Percentiles rank a stretch among this genome's conserved stretches.
Conservation (phyloP, 2,113 vertebrate species). For the Dryoscopus gambensis region DNA sequence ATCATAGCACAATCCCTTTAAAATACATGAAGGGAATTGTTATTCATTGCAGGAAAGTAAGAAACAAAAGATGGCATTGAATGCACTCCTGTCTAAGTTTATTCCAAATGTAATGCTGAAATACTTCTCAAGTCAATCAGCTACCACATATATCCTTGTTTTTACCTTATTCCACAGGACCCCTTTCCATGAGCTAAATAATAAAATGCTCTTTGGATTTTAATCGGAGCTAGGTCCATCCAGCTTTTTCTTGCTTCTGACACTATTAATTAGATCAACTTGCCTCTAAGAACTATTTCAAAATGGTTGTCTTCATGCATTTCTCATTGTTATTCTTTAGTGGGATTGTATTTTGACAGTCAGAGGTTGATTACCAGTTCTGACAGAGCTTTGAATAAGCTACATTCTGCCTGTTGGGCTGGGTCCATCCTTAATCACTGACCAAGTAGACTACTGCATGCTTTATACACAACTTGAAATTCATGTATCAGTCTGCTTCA, state of each 20-base stretch:
- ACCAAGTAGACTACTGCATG: constrained; percentile 5
- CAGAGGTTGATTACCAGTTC: constrained; percentile 55
- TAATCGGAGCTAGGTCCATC: constrained; percentile 26
- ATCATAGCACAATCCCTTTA: neutral
- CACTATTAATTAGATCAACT: constrained; percentile 65
- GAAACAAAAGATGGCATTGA: neutral
- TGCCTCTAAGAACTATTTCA: constrained; percentile 29
- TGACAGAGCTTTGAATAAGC: constrained; percentile 47
- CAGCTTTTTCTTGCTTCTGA: constrained; percentile 61
- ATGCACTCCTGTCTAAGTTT: neutral
- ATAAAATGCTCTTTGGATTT: constrained; percentile 39
- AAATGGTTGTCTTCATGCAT: constrained; percentile 31
- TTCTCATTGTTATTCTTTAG: constrained; percentile 40
- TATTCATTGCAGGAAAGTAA: neutral
- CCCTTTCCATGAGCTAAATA: neutral
- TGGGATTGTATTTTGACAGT: constrained; percentile 60
- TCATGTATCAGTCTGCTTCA: constrained; percentile 30
- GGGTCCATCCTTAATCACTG: constrained; percentile 44
- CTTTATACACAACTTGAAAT: constrained; percentile 20
- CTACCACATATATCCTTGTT: neutral
- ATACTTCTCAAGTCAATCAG: neutral
- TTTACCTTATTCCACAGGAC: neutral
- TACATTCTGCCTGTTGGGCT: constrained; percentile 35
- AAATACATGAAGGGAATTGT: neutral
- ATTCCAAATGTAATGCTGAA: neutral